phyloP scores from a whole-genome alignment of 2,113 vertebrate species.

The Pseudonaja textilis region DNA sequence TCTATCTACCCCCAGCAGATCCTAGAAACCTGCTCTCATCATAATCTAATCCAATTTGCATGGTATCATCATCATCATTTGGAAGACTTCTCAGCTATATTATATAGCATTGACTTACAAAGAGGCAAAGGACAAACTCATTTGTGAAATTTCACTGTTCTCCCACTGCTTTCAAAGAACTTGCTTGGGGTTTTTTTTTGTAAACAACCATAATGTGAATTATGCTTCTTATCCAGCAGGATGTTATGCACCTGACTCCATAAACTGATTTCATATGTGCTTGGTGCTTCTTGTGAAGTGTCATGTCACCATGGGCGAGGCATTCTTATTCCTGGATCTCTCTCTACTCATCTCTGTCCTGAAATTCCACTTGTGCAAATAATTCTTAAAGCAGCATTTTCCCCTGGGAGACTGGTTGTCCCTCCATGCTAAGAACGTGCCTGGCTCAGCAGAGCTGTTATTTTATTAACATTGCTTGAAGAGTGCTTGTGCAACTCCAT shows the following conservation, averaged over 20 bases:
- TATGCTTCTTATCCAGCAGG: background rate
- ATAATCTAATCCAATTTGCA: background rate
- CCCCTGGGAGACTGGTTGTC: background rate
- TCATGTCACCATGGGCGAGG: background rate
- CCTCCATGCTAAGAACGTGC: background rate
- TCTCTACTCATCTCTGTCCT: background rate
- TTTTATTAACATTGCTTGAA: constrained; percentile 48
- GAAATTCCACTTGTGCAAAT: background rate
- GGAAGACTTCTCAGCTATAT: background rate
- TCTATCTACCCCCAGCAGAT: background rate
- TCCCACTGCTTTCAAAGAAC: background rate
- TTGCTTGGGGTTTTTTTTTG: background rate
- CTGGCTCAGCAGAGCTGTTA: constrained; percentile 41
- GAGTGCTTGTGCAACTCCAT: constrained; percentile 56
- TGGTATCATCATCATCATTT: background rate
- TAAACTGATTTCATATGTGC: background rate
- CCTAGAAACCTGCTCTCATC: background rate
- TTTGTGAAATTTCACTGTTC: background rate
- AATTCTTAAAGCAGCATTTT: background rate
- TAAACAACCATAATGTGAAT: background rate
- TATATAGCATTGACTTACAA: background rate
- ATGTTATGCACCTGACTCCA: background rate
- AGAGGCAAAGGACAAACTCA: background rate
- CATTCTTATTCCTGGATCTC: accelerated
- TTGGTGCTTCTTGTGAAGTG: background rate